Conservation (phyloP, 2,888 invertebrate genomes). For the Lottia scabra region DNA sequence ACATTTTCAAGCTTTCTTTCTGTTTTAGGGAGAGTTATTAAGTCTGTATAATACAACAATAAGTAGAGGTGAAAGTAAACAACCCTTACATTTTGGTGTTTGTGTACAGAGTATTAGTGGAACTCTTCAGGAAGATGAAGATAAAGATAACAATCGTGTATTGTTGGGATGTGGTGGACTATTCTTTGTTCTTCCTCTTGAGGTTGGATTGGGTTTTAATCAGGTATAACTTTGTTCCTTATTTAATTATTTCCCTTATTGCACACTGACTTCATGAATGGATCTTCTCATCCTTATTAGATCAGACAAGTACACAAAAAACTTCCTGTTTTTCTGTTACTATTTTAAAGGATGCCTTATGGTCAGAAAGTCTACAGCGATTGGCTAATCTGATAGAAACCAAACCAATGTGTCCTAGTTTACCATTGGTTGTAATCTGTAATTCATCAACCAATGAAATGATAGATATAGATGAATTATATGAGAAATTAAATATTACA, state of each 20-base stretch:
- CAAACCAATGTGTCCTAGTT: conserved; percentile 42
- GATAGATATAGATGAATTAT: conserved; percentile 19
- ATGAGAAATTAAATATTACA: conserved; percentile 32
- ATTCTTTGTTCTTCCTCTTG: conserved; percentile 47
- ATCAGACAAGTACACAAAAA: too few species aligned
- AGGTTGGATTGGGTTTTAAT: background rate
- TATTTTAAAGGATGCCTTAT: conserved; percentile 29
- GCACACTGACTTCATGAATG: too few species aligned
- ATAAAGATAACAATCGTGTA: conserved; percentile 32
- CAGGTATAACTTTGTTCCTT: too few species aligned
- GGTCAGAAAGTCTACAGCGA: conserved; percentile 43
- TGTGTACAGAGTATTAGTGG: conserved; percentile 48
- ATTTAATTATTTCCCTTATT: too few species aligned
- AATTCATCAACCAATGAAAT: conserved; percentile 34
- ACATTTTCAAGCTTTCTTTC: too few species aligned
- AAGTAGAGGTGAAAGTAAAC: background rate
- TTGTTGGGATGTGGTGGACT: conserved; percentile 51
- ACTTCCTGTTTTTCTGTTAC: too few species aligned
- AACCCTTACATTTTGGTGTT: conserved; percentile 35
- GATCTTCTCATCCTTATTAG: too few species aligned
- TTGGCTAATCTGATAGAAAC: conserved; percentile 44
- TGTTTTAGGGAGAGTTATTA: conserved; percentile 42
- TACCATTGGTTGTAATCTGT: conserved; percentile 55
- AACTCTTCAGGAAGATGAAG: conserved; percentile 35
- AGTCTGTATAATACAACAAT: conserved; percentile 46